A percentile compares a stretch with the other conserved stretches of the same genome.
Evolutionary conservation across 2,888 invertebrate genomes (phyloP).

Genomic region (Strigamia maritima): DNA sequence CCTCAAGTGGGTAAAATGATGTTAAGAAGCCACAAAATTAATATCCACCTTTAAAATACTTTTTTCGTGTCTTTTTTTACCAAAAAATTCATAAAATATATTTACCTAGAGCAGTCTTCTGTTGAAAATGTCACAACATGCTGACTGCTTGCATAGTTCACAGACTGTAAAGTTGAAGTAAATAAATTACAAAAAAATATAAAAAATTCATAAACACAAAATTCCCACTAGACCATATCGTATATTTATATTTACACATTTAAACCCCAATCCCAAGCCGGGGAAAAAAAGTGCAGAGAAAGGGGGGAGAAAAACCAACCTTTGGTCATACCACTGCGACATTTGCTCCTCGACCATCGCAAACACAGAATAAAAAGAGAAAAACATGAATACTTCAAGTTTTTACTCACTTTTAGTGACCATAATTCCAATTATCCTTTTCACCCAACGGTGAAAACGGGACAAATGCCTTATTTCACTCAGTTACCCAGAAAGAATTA

Average conservation of each 20-base stretch:
- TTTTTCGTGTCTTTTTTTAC: too few relatives aligned
- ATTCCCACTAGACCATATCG: not conserved
- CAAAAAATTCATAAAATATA: too few relatives aligned
- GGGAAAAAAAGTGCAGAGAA: not conserved
- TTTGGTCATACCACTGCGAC: not conserved
- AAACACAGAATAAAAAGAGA: not conserved
- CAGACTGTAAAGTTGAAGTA: not conserved
- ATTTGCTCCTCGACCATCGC: not conserved
- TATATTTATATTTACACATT: not conserved
- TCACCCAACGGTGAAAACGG: not conserved
- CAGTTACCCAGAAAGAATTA: not conserved
- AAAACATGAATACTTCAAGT: not conserved
- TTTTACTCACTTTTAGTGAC: not conserved
- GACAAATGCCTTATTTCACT: not conserved
- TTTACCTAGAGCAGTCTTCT: constrained; percentile 17
- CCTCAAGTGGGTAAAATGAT: too few relatives aligned
- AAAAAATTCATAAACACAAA: not conserved
- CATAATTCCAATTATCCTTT: not conserved
- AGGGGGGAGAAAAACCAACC: not conserved
- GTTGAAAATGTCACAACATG: constrained; percentile 21
- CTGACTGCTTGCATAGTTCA: constrained; percentile 20
- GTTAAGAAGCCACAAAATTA: too few relatives aligned
- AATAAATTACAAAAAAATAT: not conserved
- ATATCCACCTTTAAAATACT: too few relatives aligned
- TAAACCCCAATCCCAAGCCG: too few relatives aligned